Evolutionary conservation across 2,113 vertebrate genomes (phyloP).

Genomic region (Tachycineta bicolor): DNA sequence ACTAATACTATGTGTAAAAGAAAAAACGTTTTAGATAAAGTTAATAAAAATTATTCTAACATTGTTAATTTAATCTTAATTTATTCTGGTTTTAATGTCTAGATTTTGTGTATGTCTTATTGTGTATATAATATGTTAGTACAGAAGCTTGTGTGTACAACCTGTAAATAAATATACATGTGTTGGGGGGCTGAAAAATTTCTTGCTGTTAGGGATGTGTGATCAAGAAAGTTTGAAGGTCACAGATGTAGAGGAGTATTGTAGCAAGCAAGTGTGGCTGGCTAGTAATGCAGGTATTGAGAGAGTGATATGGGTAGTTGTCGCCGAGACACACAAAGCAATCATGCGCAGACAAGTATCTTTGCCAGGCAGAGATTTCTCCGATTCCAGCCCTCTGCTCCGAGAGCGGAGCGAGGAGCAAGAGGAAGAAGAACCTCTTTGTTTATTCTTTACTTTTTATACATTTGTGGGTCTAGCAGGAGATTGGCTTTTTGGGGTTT

Average conservation of each 20-base stretch:
- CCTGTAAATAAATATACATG: not conserved
- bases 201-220: not conserved
- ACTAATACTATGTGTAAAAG: not conserved
- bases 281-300: not conserved
- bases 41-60: not conserved
- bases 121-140: not conserved
- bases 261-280: not conserved
- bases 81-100: not conserved
- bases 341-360: too few relatives aligned
- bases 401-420: too few relatives aligned
- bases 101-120: not conserved
- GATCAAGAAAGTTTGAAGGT: not conserved
- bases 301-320: not conserved
- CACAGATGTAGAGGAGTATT: not conserved
- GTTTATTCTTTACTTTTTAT: too few relatives aligned
- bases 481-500: too few relatives aligned
- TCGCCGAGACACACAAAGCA: too few relatives aligned
- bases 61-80: not conserved
- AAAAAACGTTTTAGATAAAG: not conserved
- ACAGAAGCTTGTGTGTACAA: not conserved
- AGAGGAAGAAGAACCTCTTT: too few relatives aligned
- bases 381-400: too few relatives aligned
- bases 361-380: too few relatives aligned
- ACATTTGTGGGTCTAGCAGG: too few relatives aligned
- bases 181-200: not conserved